These are phyloP conservation scores for Pteria penguin DNA, from an alignment of 2,888 invertebrate species.

Conservation along the genomic window DNA sequence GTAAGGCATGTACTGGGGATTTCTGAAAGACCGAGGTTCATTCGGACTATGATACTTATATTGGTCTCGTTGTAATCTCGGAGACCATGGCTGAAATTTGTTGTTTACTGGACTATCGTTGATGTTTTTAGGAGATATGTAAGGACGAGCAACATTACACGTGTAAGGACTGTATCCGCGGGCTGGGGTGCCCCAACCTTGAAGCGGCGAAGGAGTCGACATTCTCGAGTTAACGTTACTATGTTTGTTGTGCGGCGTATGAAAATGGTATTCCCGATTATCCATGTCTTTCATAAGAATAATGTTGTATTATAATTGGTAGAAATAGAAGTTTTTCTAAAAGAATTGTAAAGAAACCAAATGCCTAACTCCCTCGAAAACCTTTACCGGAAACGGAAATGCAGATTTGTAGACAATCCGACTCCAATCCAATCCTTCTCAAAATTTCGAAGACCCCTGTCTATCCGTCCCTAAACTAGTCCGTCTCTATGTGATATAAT, in stretches of 20 bases:
- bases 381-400: too few relatives aligned
- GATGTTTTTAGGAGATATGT: background rate
- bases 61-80: background rate
- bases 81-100: background rate
- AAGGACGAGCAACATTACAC: background rate
- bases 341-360: too few relatives aligned
- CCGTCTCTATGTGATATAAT: too few relatives aligned
- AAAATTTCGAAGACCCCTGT: too few relatives aligned
- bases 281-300: too few relatives aligned
- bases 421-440: too few relatives aligned
- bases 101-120: background rate
- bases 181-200: background rate
- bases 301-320: too few relatives aligned
- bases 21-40: constrained; percentile 47
- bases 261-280: background rate
- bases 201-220: background rate
- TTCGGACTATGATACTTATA: constrained; percentile 5
- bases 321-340: too few relatives aligned
- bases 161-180: background rate
- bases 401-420: too few relatives aligned
- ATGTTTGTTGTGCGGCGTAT: background rate
- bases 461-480: too few relatives aligned
- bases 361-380: too few relatives aligned
- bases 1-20: constrained; percentile 47
- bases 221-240: background rate